Evolutionary conservation across 64 coral and sea anemone genomes (phyloP), one percentile per base, ranked within the genome.

Genomic region (Porites lutea): DNA sequence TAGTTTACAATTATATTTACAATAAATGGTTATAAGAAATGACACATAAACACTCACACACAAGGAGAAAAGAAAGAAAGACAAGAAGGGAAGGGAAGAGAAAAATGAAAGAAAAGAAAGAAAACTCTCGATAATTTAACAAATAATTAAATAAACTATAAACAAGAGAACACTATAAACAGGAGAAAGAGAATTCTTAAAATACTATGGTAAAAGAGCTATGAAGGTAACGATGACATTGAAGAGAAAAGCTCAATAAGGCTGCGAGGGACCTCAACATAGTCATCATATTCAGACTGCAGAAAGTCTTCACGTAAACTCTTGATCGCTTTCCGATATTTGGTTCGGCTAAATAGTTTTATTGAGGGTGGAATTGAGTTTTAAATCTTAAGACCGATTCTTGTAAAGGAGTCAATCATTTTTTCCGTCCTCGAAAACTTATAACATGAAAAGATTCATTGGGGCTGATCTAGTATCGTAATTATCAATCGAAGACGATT

Each of bases 241-340:
- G 64, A 67, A 67, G 64, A 67, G 67, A 71, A 37, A 71, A 71
- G 67, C 67, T 71, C 67, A 71, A 0, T 71, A 71, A 71, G 64
- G 64, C 64, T 0, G 64, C 10, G n/a, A n/a, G n/a, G 64, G 67
- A 71, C n/a, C 44, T 71, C 67, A 71, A 21, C 67, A 71, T 71
- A 71, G 67, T 71, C 67, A 71, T 71, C 67, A n/a, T n/a, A n/a
- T 71, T 71, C 67, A 71, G 67, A 71, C 19, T 71, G 67, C 67
- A 27, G 44, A 71, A 71, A 21, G 67, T 71, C 67, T 71, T 71
- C 67, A 71, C 21, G 67, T 66, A 66, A 66, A 66, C 64, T 18
- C 64, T 66, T 66, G 14, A 66, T 71, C 67, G 44, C 19, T 71
- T 71, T 71, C 67, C 67, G 67, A n/a, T n/a, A n/a, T n/a, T n/a